Percentiles rank a stretch among this genome's conserved stretches.
phyloP scores from a whole-genome alignment of 2,888 invertebrate genomes.

The Perizoma flavofasciatum region DNA sequence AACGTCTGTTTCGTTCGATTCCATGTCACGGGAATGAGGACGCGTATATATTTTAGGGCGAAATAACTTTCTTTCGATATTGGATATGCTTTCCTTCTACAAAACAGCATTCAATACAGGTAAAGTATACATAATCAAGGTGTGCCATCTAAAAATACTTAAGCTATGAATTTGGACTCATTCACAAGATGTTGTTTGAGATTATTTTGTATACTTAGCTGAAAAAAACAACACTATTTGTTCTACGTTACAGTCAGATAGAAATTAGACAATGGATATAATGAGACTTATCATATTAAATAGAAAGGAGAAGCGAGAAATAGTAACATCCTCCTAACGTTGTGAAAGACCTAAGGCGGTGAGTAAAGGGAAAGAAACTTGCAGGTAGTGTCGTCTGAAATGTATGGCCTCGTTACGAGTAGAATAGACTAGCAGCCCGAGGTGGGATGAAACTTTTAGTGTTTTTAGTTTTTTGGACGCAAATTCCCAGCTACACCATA shows the following conservation, averaged over 20 bases:
- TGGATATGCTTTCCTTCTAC: slow-evolving; percentile 36
- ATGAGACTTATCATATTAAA: too few relatives aligned
- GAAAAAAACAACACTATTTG: background rate
- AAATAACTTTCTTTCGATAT: slow-evolving; percentile 46
- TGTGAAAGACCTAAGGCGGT: slow-evolving; percentile 7
- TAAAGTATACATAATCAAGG: slow-evolving; percentile 20
- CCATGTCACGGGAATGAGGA: slow-evolving; percentile 38
- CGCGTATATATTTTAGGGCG: slow-evolving; percentile 50
- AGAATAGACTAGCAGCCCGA: slow-evolving; percentile 50
- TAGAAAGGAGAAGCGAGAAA: too few relatives aligned
- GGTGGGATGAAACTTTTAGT: slow-evolving; percentile 33
- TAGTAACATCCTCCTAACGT: background rate
- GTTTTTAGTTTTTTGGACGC: slow-evolving; percentile 33
- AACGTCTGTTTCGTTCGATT: slow-evolving; percentile 42
- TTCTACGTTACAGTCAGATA: too few relatives aligned
- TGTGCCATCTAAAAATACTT: slow-evolving; percentile 15
- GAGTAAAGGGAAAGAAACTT: slow-evolving; percentile 34
- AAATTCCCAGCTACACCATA: slow-evolving; percentile 19
- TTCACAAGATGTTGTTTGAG: slow-evolving; percentile 8
- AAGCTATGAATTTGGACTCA: slow-evolving; percentile 5
- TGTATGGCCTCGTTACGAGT: slow-evolving; percentile 61
- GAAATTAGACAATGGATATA: too few relatives aligned
- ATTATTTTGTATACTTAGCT: slow-evolving; percentile 4
- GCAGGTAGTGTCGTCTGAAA: slow-evolving; percentile 52
- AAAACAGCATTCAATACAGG: slow-evolving; percentile 30